Evolutionary conservation across 2,888 invertebrate genomes (phyloP), one percentile per base, ranked within the genome.

Genomic region (Thyatira batis): DNA sequence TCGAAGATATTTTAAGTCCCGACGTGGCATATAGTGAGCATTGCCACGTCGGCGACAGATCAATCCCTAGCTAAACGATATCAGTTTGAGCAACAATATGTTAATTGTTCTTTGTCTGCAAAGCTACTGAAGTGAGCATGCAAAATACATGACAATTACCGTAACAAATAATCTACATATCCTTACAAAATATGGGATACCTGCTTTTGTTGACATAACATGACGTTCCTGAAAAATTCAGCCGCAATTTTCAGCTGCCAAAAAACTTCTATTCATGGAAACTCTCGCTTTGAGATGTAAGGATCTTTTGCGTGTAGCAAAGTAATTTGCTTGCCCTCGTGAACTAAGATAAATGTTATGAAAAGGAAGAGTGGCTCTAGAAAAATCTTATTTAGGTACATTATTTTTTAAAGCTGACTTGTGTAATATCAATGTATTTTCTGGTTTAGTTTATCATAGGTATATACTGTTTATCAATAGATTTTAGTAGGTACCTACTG

Each of bases 241-340:
- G 65, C 61, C 63, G 72, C 80, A 83, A 83, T 83, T 79, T 77
- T 67, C 67, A 67, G 73, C 76, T 70, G 69, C 76, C 80, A 4
- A 65, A 78, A 81, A 77, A 76, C 64, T 61, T 50, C 71, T 53
- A 76, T 83, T 80, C 78, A 80, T 65, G 60, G 58, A 56, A 58
- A 67, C 69, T 73, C 71, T 76, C 67, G 65, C 79, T 80, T 80
- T 82, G 74, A 76, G 54, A 65, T 58, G 60, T 61, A 67, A 63
- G 54, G 54, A 57, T 55, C 23, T 50, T 49, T 46, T 21, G 28
- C 30, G 53, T 53, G 57, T 49, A 53, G 17, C 17, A 1, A 21
- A 58, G 50, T 50, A 57, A 60, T 53, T 58, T 58, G 51, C 39
- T 52, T 20, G 53, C 44, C 17, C 23, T 23, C 23, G 21, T 45